Percentiles rank a stretch among this genome's conserved stretches.
phyloP scores from a whole-genome alignment of 2,113 vertebrate species.

The Lycaon pictus region DNA sequence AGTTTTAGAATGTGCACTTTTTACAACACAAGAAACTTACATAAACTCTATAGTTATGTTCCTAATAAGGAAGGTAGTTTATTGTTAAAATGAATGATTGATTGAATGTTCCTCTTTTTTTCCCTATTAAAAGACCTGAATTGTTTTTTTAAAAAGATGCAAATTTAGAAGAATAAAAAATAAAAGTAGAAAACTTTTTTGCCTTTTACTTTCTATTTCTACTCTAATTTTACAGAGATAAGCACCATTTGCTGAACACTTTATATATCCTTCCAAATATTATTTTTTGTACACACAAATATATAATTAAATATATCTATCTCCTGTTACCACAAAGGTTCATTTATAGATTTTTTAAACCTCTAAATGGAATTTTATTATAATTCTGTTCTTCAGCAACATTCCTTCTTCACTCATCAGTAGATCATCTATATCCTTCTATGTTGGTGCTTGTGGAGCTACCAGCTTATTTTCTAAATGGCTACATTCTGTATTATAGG shows the following conservation, averaged over 20 bases:
- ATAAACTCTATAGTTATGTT: neutral
- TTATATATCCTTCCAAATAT: constrained; percentile 9
- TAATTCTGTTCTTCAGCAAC: constrained; percentile 2
- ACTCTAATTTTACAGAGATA: neutral
- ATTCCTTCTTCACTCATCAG: neutral
- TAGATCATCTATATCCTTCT: neutral
- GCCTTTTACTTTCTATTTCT: neutral
- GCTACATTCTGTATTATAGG: neutral
- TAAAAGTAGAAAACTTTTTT: neutral
- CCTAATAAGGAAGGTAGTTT: neutral
- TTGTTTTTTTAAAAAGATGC: neutral
- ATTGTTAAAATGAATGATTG: neutral
- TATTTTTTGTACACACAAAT: neutral
- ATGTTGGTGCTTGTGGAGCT: neutral
- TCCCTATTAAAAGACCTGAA: neutral
- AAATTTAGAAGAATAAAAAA: constrained; percentile 8
- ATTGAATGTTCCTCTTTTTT: neutral
- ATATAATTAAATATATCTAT: neutral
- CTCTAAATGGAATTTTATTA: neutral
- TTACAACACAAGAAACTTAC: neutral
- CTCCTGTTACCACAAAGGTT: neutral
- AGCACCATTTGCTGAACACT: neutral
- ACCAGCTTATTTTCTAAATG: neutral
- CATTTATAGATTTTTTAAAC: constrained; percentile 7
- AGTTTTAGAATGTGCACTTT: neutral